A percentile compares a stretch with the other conserved stretches of the same genome.
Conservation (phyloP, 2,113 vertebrate species). For the Paraplagusia blochii region DNA sequence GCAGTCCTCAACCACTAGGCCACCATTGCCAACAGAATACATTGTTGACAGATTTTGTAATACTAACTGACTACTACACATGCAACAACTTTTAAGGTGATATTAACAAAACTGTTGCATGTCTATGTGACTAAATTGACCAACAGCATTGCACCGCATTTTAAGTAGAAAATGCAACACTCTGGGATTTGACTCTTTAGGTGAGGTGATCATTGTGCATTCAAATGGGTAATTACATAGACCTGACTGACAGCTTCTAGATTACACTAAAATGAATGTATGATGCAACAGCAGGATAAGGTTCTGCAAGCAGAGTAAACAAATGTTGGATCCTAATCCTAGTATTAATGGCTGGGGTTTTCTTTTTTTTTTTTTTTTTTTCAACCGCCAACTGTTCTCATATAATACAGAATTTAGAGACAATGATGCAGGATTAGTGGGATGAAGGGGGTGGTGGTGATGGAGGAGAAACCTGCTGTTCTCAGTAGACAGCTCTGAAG, state of each 20-base stretch:
- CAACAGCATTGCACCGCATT: too few species aligned
- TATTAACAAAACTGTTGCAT: too few species aligned
- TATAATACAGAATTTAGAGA: constrained; percentile 39
- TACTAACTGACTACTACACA: too few species aligned
- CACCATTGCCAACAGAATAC: too few species aligned
- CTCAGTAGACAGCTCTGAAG: constrained; percentile 56
- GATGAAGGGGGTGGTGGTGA: constrained; percentile 44
- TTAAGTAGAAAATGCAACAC: too few species aligned
- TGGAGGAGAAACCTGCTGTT: constrained; percentile 55
- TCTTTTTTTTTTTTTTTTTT: constrained; percentile 46
- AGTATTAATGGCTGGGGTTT: constrained; percentile 30
- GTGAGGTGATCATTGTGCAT: not conserved
- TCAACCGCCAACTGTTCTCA: constrained; percentile 42
- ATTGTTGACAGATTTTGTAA: too few species aligned
- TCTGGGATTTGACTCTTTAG: too few species aligned
- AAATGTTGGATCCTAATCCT: constrained; percentile 18
- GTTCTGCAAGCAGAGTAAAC: constrained; percentile 22
- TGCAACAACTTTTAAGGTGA: too few species aligned
- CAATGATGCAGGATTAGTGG: constrained; percentile 54
- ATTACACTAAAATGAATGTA: not conserved
- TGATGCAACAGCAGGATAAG: constrained; percentile 7
- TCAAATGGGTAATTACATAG: not conserved
- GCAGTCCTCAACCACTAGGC: too few species aligned
- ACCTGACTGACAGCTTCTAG: constrained; percentile 4
- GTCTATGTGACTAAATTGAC: too few species aligned